phyloP scores from a whole-genome alignment of 2,113 vertebrate species.

The Dendropsophus ebraccatus region DNA sequence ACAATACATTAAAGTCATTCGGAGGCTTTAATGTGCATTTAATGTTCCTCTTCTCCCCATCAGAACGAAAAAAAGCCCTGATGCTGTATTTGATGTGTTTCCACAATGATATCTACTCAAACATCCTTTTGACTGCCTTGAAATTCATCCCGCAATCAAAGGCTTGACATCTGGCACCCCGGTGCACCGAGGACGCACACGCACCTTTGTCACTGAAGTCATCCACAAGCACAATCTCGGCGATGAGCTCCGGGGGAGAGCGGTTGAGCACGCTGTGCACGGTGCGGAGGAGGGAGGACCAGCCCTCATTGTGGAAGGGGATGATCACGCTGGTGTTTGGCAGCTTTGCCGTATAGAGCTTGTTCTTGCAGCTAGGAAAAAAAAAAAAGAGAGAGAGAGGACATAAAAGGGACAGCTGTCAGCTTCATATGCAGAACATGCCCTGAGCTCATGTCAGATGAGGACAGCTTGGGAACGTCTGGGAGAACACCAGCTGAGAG shows the following conservation, averaged over 20 bases:
- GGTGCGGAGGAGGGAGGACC: slow-evolving; percentile 94
- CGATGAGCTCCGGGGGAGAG: slow-evolving; percentile 87
- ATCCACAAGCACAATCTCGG: slow-evolving; percentile 94
- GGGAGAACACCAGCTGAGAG: slow-evolving; percentile 48
- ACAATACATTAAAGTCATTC: slow-evolving; percentile 1
- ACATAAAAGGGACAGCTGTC: slow-evolving; percentile 58
- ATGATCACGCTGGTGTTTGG: slow-evolving; percentile 94
- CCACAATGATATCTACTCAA: neutral
- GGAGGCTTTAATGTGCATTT: neutral
- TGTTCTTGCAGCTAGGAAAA: slow-evolving; percentile 86
- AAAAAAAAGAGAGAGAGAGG: slow-evolving; percentile 31
- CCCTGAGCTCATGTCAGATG: slow-evolving; percentile 39
- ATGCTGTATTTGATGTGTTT: neutral
- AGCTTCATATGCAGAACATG: slow-evolving; percentile 45
- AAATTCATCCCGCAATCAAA: neutral
- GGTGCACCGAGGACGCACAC: neutral
- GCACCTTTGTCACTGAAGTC: slow-evolving; percentile 98
- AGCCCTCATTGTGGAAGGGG: slow-evolving; percentile 97
- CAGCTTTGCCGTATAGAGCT: slow-evolving; percentile 88
- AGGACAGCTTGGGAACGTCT: slow-evolving; percentile 32
- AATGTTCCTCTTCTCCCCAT: neutral
- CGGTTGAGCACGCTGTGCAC: slow-evolving; percentile 96
- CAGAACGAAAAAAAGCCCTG: neutral
- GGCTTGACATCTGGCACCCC: neutral
- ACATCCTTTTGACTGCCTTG: neutral